Evolutionary conservation across 37 sponge, comb jelly and placozoan species (phyloP), one percentile per base, ranked within the genome.

Genomic region (Halichondria panicea): DNA sequence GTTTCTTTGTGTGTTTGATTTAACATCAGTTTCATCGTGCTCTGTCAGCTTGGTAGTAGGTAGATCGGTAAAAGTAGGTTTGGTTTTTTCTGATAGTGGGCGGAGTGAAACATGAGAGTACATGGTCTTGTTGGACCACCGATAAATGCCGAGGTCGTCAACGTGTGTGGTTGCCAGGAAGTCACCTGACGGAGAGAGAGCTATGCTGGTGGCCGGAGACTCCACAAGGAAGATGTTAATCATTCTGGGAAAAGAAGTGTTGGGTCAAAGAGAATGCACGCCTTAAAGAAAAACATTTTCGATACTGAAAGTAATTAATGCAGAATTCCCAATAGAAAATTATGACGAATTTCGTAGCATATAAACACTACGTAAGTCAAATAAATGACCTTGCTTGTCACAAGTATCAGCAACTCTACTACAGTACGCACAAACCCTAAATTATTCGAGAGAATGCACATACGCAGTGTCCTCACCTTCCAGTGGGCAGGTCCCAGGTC

Each of bases 401-500:
- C n/a, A n/a, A n/a, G n/a, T n/a, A n/a, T n/a, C n/a, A n/a, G n/a
- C n/a, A n/a, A n/a, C n/a, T n/a, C n/a, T n/a, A n/a, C n/a, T n/a
- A n/a, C n/a, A n/a, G n/a, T n/a, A n/a, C n/a, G n/a, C n/a, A n/a
- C n/a, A n/a, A n/a, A n/a, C n/a, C n/a, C n/a, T n/a, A n/a, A n/a
- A n/a, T n/a, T n/a, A n/a, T n/a, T n/a, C n/a, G n/a, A n/a, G n/a
- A n/a, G n/a, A n/a, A n/a, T n/a, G n/a, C n/a, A n/a, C n/a, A n/a
- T n/a, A n/a, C n/a, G n/a, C n/a, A n/a, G 8, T 6, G 0, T 55
- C 13, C 25, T 46, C 9, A 72, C 87, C 83, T 88, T 3, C 92
- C 96, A 39, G 92, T 72, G 5, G 96, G 91, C n/a, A 98, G 69
- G 66, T 98, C 99, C 99, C 99, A 98, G 12, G 82, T 87, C 19